Base-by-base conservation (phyloP, 2,888 invertebrate species). In the Stegana nigrithorax region DNA sequence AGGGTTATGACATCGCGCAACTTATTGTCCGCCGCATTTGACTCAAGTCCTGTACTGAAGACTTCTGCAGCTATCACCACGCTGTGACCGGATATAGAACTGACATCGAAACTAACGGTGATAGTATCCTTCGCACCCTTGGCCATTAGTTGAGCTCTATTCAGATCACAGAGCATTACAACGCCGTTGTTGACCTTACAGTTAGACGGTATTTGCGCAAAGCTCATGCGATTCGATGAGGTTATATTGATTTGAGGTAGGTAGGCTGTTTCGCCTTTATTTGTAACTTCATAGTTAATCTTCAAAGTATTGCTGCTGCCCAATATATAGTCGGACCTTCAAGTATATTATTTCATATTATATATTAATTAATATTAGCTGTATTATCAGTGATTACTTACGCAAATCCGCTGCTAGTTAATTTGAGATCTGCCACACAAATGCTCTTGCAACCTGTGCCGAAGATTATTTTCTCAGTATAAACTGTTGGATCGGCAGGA, bases 231-330 rank as follows among this genome's bases (percentile, higher is more conserved):
- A 62, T 84, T 81, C 2, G 88, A 87, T 29, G 88, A 83, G 10
- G 83, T 83, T 2, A 88, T 81, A 59, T 84, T 81, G 23, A 88
- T 70, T 71, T 87, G 85, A 0, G 87, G 85, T 47, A 86, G 75
- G 69, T 87, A 88, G 3, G 88, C 88, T 1, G 86, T 85, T 72
- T 88, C 88, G 1, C 87, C 87, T 0, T 65, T 67, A 68, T 88
- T 88, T 3, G 68, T 73, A 1, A 88, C 74, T 7, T 81, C 80
- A 62, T 86, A 86, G 6, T 79, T 77, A 4, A 86, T 63, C 0
- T 76, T 73, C 0, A 86, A 69, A 0, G 80, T 82, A 42, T 75
- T 79, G 59, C 76, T 78, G 53, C 85, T 85, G 19, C 86, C 86
- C 63, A 86, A 62, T 1, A 81, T 78, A 51, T 81, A 86, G 1